phyloP scores from a whole-genome alignment of 1,140 invertebrate genomes.

The Cherax quadricarinatus region DNA sequence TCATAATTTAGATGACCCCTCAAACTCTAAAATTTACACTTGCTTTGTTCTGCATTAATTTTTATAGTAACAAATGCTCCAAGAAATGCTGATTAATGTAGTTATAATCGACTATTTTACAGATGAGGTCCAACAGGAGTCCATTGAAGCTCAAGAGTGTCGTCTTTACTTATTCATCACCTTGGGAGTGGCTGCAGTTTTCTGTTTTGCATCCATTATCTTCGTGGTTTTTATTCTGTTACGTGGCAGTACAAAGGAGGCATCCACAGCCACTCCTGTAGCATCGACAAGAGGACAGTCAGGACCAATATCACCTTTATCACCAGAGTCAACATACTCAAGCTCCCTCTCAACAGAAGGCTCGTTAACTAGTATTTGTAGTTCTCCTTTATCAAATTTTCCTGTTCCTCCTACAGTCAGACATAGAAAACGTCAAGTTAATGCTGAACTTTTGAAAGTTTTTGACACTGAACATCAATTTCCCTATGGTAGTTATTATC shows the following conservation, averaged over 20 bases:
- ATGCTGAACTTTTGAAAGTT: slow-evolving; percentile 66
- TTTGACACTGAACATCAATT: slow-evolving; percentile 45
- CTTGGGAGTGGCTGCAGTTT: slow-evolving; percentile 70
- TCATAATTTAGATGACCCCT: no score
- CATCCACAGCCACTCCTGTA: not conserved
- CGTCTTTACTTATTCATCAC: slow-evolving; percentile 73
- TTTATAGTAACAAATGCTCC: no score
- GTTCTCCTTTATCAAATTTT: slow-evolving; percentile 47
- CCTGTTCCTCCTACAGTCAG: slow-evolving; percentile 64
- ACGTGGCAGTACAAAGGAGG: slow-evolving; percentile 37
- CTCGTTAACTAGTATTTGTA: not conserved
- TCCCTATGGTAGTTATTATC: slow-evolving; percentile 45
- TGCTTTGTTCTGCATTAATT: no score
- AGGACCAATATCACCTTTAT: not conserved
- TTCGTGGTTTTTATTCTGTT: slow-evolving; percentile 64
- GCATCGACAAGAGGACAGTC: not conserved
- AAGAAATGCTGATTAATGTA: no score
- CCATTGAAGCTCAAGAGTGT: slow-evolving; percentile 65
- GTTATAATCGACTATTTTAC: not conserved
- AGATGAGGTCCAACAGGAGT: slow-evolving; percentile 47
- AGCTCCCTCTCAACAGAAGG: slow-evolving; percentile 2
- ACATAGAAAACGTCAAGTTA: slow-evolving; percentile 67
- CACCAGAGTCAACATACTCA: slow-evolving; percentile 1
- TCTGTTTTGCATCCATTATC: slow-evolving; percentile 70
- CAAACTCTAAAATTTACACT: no score